Evolutionary conservation across 2,113 vertebrate genomes (phyloP).

Genomic region (Dermatemys mawii): DNA sequence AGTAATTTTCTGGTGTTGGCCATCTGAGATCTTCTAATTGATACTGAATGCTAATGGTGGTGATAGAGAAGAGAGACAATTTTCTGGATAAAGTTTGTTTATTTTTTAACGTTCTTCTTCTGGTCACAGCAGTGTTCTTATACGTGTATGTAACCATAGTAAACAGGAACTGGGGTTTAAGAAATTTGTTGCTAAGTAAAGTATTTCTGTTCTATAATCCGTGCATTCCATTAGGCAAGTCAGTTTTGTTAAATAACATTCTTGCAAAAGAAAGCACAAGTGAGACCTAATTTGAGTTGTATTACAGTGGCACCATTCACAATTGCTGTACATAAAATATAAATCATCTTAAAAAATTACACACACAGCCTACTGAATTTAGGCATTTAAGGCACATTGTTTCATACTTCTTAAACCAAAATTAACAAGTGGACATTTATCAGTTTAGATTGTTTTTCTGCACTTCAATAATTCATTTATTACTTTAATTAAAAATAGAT

Average conservation of each 20-base stretch:
- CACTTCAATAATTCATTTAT: not conserved
- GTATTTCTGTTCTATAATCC: not conserved
- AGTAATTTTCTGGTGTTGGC: not conserved
- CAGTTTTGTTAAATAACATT: not conserved
- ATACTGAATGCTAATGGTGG: not conserved
- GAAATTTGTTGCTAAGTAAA: not conserved
- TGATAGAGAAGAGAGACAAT: not conserved
- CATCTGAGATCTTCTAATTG: not conserved
- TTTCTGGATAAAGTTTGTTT: not conserved
- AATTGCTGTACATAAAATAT: not conserved
- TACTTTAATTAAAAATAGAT: not conserved
- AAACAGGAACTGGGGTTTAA: not conserved
- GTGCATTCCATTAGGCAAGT: not conserved
- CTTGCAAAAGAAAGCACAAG: not conserved
- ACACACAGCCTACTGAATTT: not conserved
- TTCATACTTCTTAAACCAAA: not conserved
- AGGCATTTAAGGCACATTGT: not conserved
- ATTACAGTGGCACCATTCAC: not conserved
- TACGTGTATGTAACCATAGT: not conserved
- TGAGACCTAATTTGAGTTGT: not conserved
- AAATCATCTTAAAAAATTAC: not conserved
- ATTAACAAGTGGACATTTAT: not conserved
- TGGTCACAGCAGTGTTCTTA: not conserved
- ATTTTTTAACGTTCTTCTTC: not conserved
- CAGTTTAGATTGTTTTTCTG: fast-evolving